These are phyloP conservation scores for Mythimna pallens DNA, from an alignment of 2,888 invertebrate genomes.

Conservation along the genomic window DNA sequence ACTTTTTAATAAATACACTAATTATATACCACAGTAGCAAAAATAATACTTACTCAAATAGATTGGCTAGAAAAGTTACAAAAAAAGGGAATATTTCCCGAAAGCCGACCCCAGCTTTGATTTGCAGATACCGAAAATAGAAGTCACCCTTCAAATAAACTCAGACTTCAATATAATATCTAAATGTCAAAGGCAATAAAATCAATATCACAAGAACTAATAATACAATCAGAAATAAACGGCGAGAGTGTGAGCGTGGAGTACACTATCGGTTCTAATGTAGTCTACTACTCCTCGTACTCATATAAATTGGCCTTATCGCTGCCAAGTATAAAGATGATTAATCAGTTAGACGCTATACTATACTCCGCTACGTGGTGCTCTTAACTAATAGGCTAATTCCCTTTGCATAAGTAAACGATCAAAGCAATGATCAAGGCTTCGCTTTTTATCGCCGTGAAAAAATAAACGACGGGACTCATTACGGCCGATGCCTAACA, in stretches of 20 bases:
- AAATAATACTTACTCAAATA: not conserved
- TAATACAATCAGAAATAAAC: constrained; percentile 51
- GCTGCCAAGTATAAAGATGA: constrained; percentile 66
- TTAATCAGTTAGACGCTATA: constrained; percentile 4
- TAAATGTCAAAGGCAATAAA: constrained; percentile 10
- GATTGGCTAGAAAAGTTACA: not conserved
- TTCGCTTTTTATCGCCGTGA: not conserved
- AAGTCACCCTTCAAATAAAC: not conserved
- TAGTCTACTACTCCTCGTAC: constrained; percentile 56
- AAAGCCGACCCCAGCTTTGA: not conserved
- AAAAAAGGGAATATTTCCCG: not conserved
- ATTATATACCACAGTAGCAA: no score
- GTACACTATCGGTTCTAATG: constrained; percentile 67
- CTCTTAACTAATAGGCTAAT: not conserved
- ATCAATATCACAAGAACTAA: constrained; percentile 40
- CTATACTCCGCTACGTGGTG: not conserved
- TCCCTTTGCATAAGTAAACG: not conserved
- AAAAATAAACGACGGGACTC: not conserved
- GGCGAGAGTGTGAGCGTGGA: constrained; percentile 33
- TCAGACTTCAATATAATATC: constrained; percentile 21
- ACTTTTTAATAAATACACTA: not conserved
- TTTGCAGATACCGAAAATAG: not conserved
- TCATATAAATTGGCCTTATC: constrained; percentile 78
- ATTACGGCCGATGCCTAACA: no score
- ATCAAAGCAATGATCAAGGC: not conserved